Evolutionary conservation across 2,888 invertebrate genomes (phyloP).

Genomic region (Ditylenchus weischeri): DNA sequence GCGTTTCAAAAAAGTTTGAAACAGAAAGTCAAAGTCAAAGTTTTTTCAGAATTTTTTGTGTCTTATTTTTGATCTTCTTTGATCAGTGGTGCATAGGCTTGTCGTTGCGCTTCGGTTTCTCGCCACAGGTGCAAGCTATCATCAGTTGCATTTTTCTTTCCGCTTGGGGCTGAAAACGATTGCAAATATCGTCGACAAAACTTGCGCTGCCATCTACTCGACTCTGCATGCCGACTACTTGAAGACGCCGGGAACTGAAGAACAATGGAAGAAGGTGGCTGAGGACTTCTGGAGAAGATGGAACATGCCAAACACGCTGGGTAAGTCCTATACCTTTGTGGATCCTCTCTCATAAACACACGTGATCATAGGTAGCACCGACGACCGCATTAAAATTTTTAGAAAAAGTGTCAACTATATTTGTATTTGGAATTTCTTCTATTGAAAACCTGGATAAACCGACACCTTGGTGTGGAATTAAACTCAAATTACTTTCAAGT

Average conservation of each 20-base stretch:
- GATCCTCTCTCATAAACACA: background rate
- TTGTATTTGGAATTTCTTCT: too few relatives aligned
- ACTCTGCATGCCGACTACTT: too few relatives aligned
- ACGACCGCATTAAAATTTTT: too few relatives aligned
- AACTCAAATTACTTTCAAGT: too few relatives aligned
- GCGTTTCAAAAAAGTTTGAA: too few relatives aligned
- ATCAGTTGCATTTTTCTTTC: background rate
- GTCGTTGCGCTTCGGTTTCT: background rate
- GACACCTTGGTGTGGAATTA: too few relatives aligned
- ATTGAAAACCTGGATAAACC: too few relatives aligned
- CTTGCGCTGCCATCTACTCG: background rate
- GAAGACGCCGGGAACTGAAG: background rate
- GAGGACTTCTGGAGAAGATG: background rate
- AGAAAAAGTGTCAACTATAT: too few relatives aligned
- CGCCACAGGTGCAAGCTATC: conserved; percentile 1
- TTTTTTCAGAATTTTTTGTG: too few relatives aligned
- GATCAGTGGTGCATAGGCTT: background rate
- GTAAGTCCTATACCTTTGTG: background rate
- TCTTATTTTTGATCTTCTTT: too few relatives aligned
- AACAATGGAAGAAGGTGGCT: background rate
- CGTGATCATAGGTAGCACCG: background rate
- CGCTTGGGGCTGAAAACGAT: background rate
- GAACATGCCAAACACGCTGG: background rate
- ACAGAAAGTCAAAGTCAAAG: too few relatives aligned
- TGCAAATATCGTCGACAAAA: background rate